Evolutionary conservation across 2,113 vertebrate species (phyloP).

Genomic region (Heloderma charlesbogerti): DNA sequence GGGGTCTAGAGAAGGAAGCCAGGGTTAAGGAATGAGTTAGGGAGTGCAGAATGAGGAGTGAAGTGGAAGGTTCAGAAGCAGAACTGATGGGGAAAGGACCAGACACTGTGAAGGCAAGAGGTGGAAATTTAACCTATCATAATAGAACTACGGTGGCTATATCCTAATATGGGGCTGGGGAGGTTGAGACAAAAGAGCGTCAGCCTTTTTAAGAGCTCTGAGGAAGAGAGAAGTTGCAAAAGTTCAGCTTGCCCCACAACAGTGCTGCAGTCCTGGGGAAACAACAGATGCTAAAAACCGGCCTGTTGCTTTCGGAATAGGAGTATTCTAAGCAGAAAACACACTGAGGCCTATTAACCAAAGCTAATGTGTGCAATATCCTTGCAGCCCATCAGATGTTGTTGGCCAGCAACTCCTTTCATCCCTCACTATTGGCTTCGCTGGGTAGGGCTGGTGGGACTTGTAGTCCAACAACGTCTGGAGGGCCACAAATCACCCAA

Average conservation of each 20-base stretch:
- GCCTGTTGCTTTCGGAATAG: background rate
- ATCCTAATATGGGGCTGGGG: background rate
- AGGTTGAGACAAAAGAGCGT: constrained; percentile 31
- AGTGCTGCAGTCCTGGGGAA: background rate
- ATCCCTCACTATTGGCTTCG: no score
- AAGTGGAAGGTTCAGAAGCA: constrained; percentile 53
- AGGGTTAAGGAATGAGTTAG: constrained; percentile 52
- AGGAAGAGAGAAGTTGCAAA: background rate
- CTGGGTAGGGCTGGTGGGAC: no score
- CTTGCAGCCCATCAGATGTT: no score
- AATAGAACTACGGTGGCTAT: background rate
- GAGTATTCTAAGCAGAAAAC: background rate
- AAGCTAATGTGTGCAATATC: background rate
- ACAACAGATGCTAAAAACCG: background rate
- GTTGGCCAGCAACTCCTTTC: no score
- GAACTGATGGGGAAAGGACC: background rate
- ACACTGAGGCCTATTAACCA: background rate
- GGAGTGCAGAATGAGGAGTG: constrained; percentile 54
- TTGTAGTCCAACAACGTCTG: no score
- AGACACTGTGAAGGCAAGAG: constrained; percentile 27
- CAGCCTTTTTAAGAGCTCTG: constrained; percentile 40
- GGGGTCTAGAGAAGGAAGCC: constrained; percentile 75
- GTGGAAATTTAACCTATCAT: constrained; percentile 48
- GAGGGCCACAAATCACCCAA: no score
- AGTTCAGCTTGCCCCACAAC: background rate